Evolutionary conservation across 2,888 invertebrate species (phyloP).

Genomic region (Tiliacea aurago): DNA sequence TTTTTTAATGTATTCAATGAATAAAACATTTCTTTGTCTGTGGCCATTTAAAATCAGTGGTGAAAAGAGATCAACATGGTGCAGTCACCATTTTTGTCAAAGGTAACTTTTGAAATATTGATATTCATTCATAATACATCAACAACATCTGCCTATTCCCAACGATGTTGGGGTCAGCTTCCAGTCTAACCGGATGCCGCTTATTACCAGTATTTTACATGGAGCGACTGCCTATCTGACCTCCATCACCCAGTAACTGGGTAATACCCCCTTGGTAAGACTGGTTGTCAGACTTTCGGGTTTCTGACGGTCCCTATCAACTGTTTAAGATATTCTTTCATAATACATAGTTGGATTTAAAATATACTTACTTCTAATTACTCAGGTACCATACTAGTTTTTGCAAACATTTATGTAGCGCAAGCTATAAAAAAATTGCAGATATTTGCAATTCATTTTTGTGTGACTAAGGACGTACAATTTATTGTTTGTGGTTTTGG

Average conservation of each 20-base stretch:
- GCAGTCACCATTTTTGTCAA: slow-evolving; percentile 12
- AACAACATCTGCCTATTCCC: no score
- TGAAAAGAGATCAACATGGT: slow-evolving; percentile 34
- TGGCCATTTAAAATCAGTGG: slow-evolving; percentile 37
- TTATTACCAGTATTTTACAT: no score
- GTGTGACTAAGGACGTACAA: neutral
- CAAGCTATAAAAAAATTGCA: neutral
- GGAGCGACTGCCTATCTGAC: no score
- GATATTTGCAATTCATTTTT: neutral
- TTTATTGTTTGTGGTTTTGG: neutral
- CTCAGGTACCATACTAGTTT: neutral
- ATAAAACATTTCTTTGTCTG: slow-evolving; percentile 21
- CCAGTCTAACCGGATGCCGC: no score
- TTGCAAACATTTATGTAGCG: neutral
- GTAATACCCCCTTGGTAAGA: no score
- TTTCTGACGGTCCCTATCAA: no score
- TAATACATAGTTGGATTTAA: neutral
- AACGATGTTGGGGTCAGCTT: no score
- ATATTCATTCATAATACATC: neutral
- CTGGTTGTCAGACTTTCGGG: no score
- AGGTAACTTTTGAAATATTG: slow-evolving; percentile 29
- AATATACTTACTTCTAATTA: neutral
- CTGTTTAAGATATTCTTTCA: neutral
- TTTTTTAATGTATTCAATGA: neutral
- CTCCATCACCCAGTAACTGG: no score